phyloP scores from a whole-genome alignment of 2,113 vertebrate genomes.

The Psammodynastes pulverulentus region DNA sequence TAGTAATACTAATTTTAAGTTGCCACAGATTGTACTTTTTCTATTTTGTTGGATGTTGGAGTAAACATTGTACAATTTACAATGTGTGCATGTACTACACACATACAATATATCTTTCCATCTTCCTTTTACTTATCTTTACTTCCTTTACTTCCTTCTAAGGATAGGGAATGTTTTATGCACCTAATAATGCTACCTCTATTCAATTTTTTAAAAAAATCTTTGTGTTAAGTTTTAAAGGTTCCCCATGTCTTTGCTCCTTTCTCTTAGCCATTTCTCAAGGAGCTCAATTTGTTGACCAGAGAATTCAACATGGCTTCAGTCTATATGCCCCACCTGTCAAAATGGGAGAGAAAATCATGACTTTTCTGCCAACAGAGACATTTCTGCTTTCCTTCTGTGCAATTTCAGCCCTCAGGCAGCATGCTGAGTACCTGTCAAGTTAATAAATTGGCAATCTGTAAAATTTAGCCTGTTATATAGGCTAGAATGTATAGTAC shows the following conservation, averaged over 20 bases:
- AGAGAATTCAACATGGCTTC: background rate
- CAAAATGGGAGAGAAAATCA: background rate
- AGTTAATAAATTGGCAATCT: conserved; percentile 24
- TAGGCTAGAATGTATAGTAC: conserved; percentile 17
- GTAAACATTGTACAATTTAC: background rate
- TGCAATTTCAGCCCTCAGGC: conserved; percentile 14
- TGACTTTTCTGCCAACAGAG: background rate
- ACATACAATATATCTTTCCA: background rate
- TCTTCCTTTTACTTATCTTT: background rate
- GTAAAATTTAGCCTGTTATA: conserved; percentile 10
- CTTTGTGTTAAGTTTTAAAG: background rate
- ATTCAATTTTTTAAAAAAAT: background rate
- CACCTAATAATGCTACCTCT: background rate
- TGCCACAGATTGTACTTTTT: background rate
- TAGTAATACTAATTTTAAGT: background rate
- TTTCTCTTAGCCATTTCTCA: background rate
- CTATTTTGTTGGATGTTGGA: background rate
- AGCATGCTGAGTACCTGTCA: background rate
- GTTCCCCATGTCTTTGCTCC: background rate
- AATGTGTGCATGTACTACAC: background rate
- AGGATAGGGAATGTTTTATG: background rate
- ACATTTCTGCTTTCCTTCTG: background rate
- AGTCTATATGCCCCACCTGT: background rate
- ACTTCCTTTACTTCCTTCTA: background rate
- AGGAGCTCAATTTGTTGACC: background rate